Evolutionary conservation across 2,888 invertebrate genomes (phyloP).

Genomic region (Cerceris ruficornis): DNA sequence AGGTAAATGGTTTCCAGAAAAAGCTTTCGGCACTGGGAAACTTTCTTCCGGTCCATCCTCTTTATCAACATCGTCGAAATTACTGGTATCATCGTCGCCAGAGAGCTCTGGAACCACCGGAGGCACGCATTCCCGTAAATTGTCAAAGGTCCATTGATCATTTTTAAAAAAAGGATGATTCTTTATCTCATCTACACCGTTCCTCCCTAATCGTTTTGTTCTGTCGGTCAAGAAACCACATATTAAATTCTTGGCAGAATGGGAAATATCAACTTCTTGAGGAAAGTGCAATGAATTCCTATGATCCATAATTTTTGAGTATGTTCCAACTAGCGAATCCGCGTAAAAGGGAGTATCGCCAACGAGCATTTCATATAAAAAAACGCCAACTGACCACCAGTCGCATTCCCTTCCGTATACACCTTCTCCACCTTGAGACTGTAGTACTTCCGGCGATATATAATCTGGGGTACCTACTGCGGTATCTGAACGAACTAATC

Average conservation of each 20-base stretch:
- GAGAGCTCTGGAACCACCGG: constrained; percentile 98
- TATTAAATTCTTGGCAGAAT: constrained; percentile 93
- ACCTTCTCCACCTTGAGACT: constrained; percentile 97
- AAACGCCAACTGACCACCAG: constrained; percentile 99
- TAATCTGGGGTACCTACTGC: constrained; percentile 99
- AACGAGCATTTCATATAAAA: constrained; percentile 99
- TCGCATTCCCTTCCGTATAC: constrained; percentile 99
- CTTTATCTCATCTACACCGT: constrained; percentile 97
- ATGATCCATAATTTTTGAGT: constrained; percentile 99
- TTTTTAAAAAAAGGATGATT: constrained; percentile 97
- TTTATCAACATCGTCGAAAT: constrained; percentile 98
- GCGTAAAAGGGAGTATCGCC: constrained; percentile 99
- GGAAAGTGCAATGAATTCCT: constrained; percentile 97
- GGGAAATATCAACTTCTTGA: constrained; percentile 95
- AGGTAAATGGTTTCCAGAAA: constrained; percentile 98
- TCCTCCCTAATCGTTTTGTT: constrained; percentile 92
- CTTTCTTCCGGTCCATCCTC: constrained; percentile 96
- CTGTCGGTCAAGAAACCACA: constrained; percentile 97
- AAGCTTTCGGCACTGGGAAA: constrained; percentile 98
- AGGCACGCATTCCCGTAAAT: constrained; percentile 95
- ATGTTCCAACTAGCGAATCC: constrained; percentile 98
- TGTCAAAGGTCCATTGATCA: constrained; percentile 99
- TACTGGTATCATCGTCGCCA: constrained; percentile 98
- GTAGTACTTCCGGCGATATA: constrained; percentile 98
- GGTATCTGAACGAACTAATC: constrained; percentile 97